Evolutionary conservation across 2,888 invertebrate species (phyloP).

Genomic region (Nemapogon koenigi): DNA sequence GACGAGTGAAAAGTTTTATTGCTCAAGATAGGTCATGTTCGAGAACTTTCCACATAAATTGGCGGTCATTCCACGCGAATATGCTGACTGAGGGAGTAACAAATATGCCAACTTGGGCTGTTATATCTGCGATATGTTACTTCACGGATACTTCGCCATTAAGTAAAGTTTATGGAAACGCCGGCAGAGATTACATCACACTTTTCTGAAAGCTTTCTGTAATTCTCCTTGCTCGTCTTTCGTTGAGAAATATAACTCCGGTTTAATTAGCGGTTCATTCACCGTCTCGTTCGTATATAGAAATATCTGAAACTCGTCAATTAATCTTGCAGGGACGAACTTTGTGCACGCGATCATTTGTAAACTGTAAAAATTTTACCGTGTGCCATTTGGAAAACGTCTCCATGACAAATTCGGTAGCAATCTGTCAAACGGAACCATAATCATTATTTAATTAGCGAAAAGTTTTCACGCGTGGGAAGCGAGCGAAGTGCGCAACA

Average conservation of each 20-base stretch:
- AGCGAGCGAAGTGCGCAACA: conserved; percentile 35
- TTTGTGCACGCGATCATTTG: conserved; percentile 5
- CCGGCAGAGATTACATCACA: conserved; percentile 59
- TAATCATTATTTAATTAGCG: conserved; percentile 61
- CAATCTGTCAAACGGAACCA: conserved; percentile 52
- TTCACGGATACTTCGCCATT: conserved; percentile 63
- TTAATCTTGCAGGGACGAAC: conserved; percentile 4
- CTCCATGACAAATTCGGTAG: conserved; percentile 39
- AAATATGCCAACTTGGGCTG: conserved; percentile 64
- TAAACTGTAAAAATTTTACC: conserved; percentile 6
- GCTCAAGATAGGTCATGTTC: conserved; percentile 57
- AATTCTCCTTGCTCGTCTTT: conserved; percentile 46
- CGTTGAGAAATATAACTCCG: too few relatives aligned
- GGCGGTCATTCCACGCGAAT: conserved; percentile 64
- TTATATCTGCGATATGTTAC: conserved; percentile 64
- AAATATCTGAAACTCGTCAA: too few relatives aligned
- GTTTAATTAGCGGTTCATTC: too few relatives aligned
- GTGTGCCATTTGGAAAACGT: conserved; percentile 14
- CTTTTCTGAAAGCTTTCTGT: conserved; percentile 58
- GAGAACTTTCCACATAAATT: conserved; percentile 63
- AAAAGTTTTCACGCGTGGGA: conserved; percentile 48
- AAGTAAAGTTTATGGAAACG: conserved; percentile 57
- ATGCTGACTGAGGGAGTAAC: conserved; percentile 64
- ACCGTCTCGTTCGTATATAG: too few relatives aligned
- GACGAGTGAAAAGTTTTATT: conserved; percentile 62